A percentile compares a stretch with the other conserved stretches of the same genome.
These are phyloP conservation scores for Heliconius aoede DNA, from an alignment of 2,888 invertebrate species.

Conservation along the genomic window DNA sequence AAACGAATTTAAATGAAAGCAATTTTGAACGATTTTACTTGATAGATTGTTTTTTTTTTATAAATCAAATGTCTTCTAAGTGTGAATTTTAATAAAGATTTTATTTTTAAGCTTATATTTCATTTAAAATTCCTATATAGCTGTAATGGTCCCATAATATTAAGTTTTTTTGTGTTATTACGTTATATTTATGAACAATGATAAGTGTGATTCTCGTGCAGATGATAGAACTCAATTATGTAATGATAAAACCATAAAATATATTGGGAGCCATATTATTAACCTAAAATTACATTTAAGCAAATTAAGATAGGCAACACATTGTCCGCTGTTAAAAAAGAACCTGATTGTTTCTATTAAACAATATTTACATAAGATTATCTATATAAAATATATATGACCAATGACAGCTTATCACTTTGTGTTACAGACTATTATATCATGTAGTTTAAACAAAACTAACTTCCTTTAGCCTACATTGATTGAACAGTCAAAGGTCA, in stretches of 20 bases:
- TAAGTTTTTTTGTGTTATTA: not conserved
- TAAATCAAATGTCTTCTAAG: constrained; percentile 73
- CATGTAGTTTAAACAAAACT: constrained; percentile 40
- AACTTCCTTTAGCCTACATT: constrained; percentile 59
- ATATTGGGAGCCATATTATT: not conserved
- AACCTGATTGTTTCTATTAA: not conserved
- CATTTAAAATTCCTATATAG: not conserved
- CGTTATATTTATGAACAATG: not conserved
- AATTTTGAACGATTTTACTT: constrained; percentile 67
- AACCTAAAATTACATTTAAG: not conserved
- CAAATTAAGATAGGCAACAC: not conserved
- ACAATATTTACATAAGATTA: constrained; percentile 11
- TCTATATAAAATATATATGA: constrained; percentile 7
- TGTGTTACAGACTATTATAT: constrained; percentile 22
- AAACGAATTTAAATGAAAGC: constrained; percentile 48
- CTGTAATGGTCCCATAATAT: not conserved
- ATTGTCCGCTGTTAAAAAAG: not conserved
- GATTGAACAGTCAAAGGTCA: constrained; percentile 71
- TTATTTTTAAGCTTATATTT: constrained; percentile 65
- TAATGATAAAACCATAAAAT: not conserved
- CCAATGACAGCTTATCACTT: constrained; percentile 10
- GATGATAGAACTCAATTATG: not conserved
- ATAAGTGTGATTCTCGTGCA: not conserved
- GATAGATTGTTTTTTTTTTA: constrained; percentile 65
- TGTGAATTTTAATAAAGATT: constrained; percentile 81